Base-by-base conservation (phyloP, 2,888 invertebrate genomes). In the Watsonalla cultraria region DNA sequence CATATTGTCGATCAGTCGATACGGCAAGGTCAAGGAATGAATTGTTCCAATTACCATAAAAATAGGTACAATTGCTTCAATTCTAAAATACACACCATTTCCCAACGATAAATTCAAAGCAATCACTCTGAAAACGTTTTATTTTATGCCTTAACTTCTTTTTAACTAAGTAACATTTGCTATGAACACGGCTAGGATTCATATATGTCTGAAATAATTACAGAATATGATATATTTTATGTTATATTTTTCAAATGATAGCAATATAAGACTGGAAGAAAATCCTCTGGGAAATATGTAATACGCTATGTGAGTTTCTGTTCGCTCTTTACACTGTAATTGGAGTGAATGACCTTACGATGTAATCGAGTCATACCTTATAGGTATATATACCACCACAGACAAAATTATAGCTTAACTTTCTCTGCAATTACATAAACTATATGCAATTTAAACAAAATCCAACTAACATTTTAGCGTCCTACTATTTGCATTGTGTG, bases 21-120 rank as follows among this genome's bases (percentile, higher is more conserved):
- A 71, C 60, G 45, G 51, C 67, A 71, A 71, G 74, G 74, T 62
- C 68, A 67, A 58, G 58, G 57, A 55, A 54, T 52, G 56, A 64
- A 51, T 58, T 45, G 53, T 56, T 60, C 56, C 67, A 61, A 66
- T 68, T 66, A 65, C 60, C 56, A 58, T 66, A 62, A 65, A 70
- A 64, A 60, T 60, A 53, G 51, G 48, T 46, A 51, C 55, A 42
- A 42, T 11, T 4, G 42, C 11, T 42, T 11, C 11, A 8, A 11
- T 11, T 11, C 42, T 42, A 42, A 42, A 42, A 42, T 37, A 11
- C 11, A 42, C 42, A 42, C 37, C 37, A 37, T 11, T 42, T 11
- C 8, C 1, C 24, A 24, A 1, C 24, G 24, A 24, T 24, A 24
- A 24, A 24, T 2, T 24, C 24, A 24, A 24, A 24, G 24, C 24